Percentiles rank a stretch among this genome's conserved stretches.
These are phyloP conservation scores for Corythornis madagascariensis DNA, from an alignment of 2,113 vertebrate genomes.

Conservation along the genomic window DNA sequence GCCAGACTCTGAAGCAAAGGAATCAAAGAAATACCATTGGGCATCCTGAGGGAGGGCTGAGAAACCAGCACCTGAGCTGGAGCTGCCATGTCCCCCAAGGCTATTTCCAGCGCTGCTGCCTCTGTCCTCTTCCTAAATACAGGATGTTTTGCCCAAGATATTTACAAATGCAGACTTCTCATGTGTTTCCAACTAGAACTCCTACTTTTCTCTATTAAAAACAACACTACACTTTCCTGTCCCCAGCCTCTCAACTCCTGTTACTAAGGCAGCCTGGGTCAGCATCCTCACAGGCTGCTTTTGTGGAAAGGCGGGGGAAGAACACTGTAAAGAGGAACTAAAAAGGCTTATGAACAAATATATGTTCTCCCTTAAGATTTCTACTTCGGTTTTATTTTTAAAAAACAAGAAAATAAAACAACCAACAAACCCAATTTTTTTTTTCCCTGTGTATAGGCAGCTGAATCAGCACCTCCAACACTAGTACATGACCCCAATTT, in stretches of 20 bases:
- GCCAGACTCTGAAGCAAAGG: not conserved
- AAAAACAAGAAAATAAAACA: not conserved
- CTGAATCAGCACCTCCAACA: slow-evolving; percentile 24
- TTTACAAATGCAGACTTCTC: slow-evolving; percentile 15
- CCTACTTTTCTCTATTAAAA: not conserved
- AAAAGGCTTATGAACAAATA: slow-evolving; percentile 55
- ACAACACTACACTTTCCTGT: not conserved
- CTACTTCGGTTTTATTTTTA: slow-evolving; percentile 1
- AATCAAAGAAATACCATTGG: not conserved
- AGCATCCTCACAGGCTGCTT: slow-evolving; percentile 36
- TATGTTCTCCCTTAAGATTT: slow-evolving; percentile 14
- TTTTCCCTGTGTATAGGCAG: not conserved
- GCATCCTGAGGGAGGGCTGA: not conserved
- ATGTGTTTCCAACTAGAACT: slow-evolving; percentile 23
- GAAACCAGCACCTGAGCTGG: not conserved
- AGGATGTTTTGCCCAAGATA: not conserved
- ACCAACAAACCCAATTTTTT: not conserved
- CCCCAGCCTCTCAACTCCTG: slow-evolving; percentile 38
- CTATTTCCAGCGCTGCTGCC: not conserved
- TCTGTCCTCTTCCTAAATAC: not conserved
- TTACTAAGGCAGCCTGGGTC: slow-evolving; percentile 40
- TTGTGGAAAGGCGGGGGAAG: not conserved
- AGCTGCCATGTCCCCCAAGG: not conserved
- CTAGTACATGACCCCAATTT: slow-evolving; percentile 8
- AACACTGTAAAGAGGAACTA: slow-evolving; percentile 16